Evolutionary conservation across 2,888 invertebrate species (phyloP).

Genomic region (Gymnocheta viridis): DNA sequence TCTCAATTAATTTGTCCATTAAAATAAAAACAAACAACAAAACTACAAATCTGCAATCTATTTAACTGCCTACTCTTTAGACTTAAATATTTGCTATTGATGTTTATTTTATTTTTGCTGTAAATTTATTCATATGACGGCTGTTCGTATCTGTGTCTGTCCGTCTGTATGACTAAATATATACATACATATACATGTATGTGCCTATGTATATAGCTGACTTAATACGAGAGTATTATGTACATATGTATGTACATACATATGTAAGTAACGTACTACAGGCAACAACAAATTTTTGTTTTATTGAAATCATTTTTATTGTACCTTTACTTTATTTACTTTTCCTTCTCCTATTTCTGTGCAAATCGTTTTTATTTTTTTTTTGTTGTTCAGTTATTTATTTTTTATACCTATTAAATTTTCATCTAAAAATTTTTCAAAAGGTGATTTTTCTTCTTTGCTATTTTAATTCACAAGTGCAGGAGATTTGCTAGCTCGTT

Average conservation of each 20-base stretch:
- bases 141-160: conserved; percentile 10
- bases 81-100: conserved; percentile 12
- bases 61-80: conserved; percentile 60
- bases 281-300: conserved; percentile 53
- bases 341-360: conserved; percentile 39
- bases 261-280: conserved; percentile 44
- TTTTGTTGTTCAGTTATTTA: not conserved
- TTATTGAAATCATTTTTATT: conserved; percentile 58
- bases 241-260: not conserved
- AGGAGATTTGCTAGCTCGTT: not conserved
- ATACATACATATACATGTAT: not conserved
- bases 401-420: conserved; percentile 23
- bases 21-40: conserved; percentile 48
- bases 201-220: not conserved
- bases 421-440: conserved; percentile 34
- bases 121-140: conserved; percentile 28
- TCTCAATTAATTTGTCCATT: conserved; percentile 39
- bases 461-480: not conserved
- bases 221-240: not conserved
- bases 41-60: conserved; percentile 64
- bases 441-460: not conserved
- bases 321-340: conserved; percentile 36
- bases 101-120: conserved; percentile 3
- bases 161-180: not conserved
- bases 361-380: conserved; percentile 20